Base-by-base conservation (phyloP, 2,113 vertebrate genomes). In the Platysternon megacephalum region DNA sequence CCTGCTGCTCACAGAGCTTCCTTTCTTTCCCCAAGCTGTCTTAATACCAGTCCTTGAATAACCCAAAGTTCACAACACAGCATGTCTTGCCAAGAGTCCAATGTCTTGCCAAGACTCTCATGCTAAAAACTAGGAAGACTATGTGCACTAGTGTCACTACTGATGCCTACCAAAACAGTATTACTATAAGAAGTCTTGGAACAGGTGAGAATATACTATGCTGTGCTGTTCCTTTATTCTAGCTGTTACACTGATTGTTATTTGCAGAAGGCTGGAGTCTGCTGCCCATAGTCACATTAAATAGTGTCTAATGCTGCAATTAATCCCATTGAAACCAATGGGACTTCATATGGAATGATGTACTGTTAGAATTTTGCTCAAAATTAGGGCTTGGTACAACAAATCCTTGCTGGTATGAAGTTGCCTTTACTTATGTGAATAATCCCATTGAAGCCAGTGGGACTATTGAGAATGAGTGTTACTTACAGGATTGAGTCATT, bases 181-280 rank as follows among this genome's bases (percentile, higher is more conserved):
- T 93, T 96, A 78, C 74, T 82, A 9, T 49, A 87, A 68, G 53
- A 87, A 76, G 2, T 84, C 44, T 79, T 84, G 51, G 21, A 32
- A 21, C 49, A 80, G 65, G n/a, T 87, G 79, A 91, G 65, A 88
- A 87, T 53, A n/a, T 89, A 21, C 21, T 81, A 1, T 82, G 56
- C 28, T 58, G 53, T 61, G 79, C 65, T 3, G 0, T 94, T 95
- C 26, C 68, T 95, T 91, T 55, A 17, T 86, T 90, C 83, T 48
- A 84, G 88, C 84, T 85, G 87, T 91, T 82, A 52, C 79, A 68
- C 14, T 79, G 85, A 91, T 84, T 79, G 80, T 89, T 74, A 88
- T 7, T 82, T 95, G 88, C 80, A 89, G 95, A 92, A 76, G 5
- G 28, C 28, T 56, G 28, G 51, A 80, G 44, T 82, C 29, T 55